Evolutionary conservation across 2,113 vertebrate species (phyloP).

Genomic region (Strigops habroptila): DNA sequence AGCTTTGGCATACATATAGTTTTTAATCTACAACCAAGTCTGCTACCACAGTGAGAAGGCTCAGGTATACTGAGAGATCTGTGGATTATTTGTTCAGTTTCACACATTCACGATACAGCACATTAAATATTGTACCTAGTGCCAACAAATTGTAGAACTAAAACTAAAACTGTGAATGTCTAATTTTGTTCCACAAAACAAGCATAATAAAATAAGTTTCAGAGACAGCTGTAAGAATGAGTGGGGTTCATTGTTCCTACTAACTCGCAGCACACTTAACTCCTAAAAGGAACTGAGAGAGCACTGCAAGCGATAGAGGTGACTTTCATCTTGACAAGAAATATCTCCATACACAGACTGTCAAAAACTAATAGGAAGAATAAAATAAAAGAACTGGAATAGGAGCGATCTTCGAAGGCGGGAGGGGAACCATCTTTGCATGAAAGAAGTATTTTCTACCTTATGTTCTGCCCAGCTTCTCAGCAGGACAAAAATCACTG

Average conservation of each 20-base stretch:
- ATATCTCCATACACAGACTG: slow-evolving; percentile 59
- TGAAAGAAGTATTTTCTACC: slow-evolving; percentile 3
- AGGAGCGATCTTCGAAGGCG: neutral
- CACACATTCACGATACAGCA: neutral
- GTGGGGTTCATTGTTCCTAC: slow-evolving; percentile 10
- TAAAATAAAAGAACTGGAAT: slow-evolving; percentile 24
- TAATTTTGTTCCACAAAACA: neutral
- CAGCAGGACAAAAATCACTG: neutral
- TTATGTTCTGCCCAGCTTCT: neutral
- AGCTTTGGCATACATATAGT: neutral
- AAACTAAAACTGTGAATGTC: neutral
- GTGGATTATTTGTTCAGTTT: neutral
- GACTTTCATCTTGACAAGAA: slow-evolving; percentile 65
- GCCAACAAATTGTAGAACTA: neutral
- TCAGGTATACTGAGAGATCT: neutral
- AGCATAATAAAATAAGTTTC: neutral
- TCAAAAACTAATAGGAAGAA: slow-evolving; percentile 51
- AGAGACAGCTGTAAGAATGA: neutral
- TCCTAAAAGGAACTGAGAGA: slow-evolving; percentile 48
- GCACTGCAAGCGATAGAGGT: slow-evolving; percentile 11
- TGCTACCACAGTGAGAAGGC: neutral
- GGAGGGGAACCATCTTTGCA: neutral
- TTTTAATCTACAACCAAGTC: neutral
- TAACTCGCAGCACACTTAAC: slow-evolving; percentile 53
- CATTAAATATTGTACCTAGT: neutral